Conservation (phyloP, 2,797 vertebrate genomes). For the Clarias platycephalus region DNA sequence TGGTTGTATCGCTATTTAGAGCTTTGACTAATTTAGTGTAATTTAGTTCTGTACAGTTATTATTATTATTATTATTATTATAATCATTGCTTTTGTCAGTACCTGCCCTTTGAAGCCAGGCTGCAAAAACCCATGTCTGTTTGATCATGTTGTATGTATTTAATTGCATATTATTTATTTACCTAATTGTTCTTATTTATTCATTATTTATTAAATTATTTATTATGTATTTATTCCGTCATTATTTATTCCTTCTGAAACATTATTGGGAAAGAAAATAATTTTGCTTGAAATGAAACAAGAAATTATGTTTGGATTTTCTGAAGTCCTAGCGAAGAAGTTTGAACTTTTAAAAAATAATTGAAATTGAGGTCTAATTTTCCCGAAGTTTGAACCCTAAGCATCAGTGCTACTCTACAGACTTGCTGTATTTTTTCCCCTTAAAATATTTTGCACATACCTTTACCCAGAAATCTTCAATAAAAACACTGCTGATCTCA, state of each 20-base stretch:
- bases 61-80: conserved; percentile 32
- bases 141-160: conserved; percentile 41
- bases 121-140: conserved; percentile 62
- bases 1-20: conserved; percentile 25
- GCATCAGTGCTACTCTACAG: not conserved
- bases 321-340: not conserved
- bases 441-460: not conserved
- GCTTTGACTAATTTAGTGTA: conserved; percentile 33
- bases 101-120: conserved; percentile 58
- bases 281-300: not conserved
- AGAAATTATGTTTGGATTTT: not conserved
- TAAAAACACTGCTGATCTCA: not conserved
- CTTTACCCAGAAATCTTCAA: not conserved
- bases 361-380: not conserved
- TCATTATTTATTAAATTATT: conserved; percentile 38
- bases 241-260: conserved; percentile 32
- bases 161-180: conserved; percentile 38
- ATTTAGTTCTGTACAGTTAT: conserved; percentile 46
- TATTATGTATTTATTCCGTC: conserved; percentile 45
- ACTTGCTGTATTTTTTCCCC: not conserved
- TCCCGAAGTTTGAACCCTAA: not conserved
- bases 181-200: conserved; percentile 37
- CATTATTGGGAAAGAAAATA: not conserved
- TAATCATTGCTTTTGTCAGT: conserved; percentile 35
- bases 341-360: not conserved